phyloP scores from a whole-genome alignment of 2,888 invertebrate species.

The Cheilosia vernalis region DNA sequence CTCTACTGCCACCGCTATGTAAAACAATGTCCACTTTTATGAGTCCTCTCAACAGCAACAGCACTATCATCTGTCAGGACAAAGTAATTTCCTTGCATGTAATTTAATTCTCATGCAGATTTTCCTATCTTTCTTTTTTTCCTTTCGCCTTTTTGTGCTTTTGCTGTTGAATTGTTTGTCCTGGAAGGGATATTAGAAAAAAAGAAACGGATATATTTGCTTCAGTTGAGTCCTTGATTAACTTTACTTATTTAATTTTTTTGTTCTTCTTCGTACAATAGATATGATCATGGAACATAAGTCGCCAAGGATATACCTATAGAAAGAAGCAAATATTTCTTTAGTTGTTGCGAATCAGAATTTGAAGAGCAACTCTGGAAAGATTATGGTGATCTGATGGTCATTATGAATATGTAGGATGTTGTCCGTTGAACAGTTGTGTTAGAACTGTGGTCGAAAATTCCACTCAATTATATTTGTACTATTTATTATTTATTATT shows the following conservation, averaged over 20 bases:
- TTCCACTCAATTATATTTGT: no score
- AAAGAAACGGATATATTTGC: constrained; percentile 15
- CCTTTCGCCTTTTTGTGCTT: constrained; percentile 8
- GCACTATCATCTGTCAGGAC: constrained; percentile 52
- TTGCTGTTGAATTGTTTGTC: constrained; percentile 56
- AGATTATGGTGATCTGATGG: background rate
- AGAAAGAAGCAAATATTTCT: no score
- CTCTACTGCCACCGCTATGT: constrained; percentile 29
- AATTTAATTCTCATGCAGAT: constrained; percentile 67
- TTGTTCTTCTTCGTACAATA: background rate
- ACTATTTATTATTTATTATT: no score
- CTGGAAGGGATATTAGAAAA: constrained; percentile 23
- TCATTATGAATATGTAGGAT: no score
- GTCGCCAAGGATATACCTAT: no score
- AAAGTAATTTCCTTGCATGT: constrained; percentile 66
- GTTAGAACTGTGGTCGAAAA: no score
- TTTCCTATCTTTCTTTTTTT: constrained; percentile 35
- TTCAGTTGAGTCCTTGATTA: constrained; percentile 36
- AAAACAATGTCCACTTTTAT: constrained; percentile 64
- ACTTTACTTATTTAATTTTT: constrained; percentile 23
- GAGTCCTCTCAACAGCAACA: constrained; percentile 46
- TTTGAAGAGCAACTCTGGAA: background rate
- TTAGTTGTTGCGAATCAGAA: no score
- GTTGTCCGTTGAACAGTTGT: no score
- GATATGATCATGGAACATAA: background rate